Percentiles rank a stretch among this genome's conserved stretches.
Conservation (phyloP, 30 jellyfish, hydroid and myxozoan genomes). For the Morbakka virulenta region DNA sequence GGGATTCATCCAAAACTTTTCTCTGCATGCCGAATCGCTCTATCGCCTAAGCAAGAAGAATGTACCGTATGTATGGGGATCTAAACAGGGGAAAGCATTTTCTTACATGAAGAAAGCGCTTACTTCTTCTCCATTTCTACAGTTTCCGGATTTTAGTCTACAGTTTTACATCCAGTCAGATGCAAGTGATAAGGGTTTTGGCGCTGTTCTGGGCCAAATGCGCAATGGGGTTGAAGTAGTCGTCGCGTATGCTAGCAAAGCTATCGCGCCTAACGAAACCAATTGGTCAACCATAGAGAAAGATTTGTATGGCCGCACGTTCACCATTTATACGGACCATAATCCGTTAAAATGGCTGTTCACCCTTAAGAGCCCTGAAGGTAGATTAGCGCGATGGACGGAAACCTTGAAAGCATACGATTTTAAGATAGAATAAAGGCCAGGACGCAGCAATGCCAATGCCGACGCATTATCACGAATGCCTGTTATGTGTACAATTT, state of each 20-base stretch:
- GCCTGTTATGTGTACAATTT: constrained; percentile 26
- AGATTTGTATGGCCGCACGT: constrained; percentile 39
- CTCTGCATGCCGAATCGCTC: constrained; percentile 37
- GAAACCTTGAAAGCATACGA: constrained; percentile 39
- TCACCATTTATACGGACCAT: constrained; percentile 44
- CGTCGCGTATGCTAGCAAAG: constrained; percentile 34
- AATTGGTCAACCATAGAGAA: constrained; percentile 36
- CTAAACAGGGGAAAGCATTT: constrained; percentile 26
- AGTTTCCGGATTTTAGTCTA: constrained; percentile 16
- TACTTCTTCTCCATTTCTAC: constrained; percentile 32
- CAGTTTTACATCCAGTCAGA: constrained; percentile 38
- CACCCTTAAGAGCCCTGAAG: constrained; percentile 15
- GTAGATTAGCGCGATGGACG: constrained; percentile 53
- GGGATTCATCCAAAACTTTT: constrained; percentile 28
- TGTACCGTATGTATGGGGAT: too few relatives aligned
- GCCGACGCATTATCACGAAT: constrained; percentile 60
- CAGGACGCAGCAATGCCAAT: constrained; percentile 34
- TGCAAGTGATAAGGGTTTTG: constrained; percentile 39
- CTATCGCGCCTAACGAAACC: not conserved
- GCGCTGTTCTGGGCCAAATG: constrained; percentile 34
- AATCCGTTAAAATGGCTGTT: constrained; percentile 46
- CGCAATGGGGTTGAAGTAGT: constrained; percentile 18
- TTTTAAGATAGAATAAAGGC: constrained; percentile 39
- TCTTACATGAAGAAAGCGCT: constrained; percentile 23
- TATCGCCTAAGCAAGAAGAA: constrained; percentile 13